Percentiles rank a stretch among this genome's conserved stretches.
phyloP scores from a whole-genome alignment of 2,113 vertebrate species.

The Cercopithecus mona region DNA sequence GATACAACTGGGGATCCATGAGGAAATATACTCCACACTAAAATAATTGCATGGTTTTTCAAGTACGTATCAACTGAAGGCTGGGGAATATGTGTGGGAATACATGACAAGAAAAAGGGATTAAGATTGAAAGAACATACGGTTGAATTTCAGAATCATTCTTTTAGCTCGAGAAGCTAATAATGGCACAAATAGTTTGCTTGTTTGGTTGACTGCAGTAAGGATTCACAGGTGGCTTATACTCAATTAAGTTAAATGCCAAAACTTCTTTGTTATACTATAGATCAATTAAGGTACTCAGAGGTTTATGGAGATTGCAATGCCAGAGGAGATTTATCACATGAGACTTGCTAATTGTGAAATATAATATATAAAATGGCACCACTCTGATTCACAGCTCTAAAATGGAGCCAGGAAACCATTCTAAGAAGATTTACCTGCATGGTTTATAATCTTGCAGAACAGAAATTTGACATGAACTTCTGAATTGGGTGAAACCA shows the following conservation, averaged over 20 bases:
- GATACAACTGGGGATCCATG: not conserved
- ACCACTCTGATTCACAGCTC: not conserved
- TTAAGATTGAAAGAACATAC: not conserved
- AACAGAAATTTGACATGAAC: not conserved
- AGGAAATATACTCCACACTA: not conserved
- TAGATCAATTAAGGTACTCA: not conserved
- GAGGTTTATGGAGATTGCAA: not conserved
- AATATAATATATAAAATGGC: not conserved
- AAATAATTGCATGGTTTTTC: not conserved
- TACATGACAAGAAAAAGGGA: not conserved
- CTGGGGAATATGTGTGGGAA: not conserved
- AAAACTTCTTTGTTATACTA: not conserved
- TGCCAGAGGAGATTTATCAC: not conserved
- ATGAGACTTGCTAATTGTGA: not conserved
- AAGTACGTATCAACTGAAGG: not conserved
- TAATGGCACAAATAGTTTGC: not conserved
- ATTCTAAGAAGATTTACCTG: not conserved
- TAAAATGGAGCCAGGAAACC: not conserved
- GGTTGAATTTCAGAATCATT: not conserved
- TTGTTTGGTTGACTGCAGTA: not conserved
- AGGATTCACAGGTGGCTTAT: not conserved
- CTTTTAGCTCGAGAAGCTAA: not conserved
- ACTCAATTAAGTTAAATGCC: not conserved
- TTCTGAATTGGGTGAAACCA: not conserved
- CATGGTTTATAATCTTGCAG: not conserved